Evolutionary conservation across 2,888 invertebrate genomes (phyloP).

Genomic region (Oscheius sp.): DNA sequence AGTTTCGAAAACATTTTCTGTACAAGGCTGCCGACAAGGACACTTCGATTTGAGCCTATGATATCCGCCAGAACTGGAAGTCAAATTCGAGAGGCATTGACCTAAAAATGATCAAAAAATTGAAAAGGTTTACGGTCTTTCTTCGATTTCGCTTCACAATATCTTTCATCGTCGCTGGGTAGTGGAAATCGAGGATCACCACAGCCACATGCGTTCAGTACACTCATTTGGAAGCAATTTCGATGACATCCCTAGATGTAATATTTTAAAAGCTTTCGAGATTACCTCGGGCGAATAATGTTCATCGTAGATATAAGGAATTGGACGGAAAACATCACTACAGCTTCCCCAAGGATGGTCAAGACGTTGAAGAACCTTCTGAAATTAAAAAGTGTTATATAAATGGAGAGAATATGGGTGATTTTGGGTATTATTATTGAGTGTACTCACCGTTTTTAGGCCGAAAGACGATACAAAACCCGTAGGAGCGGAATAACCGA

Average conservation of each 20-base stretch:
- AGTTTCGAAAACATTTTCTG: slow-evolving; percentile 69
- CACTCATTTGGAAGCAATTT: slow-evolving; percentile 69
- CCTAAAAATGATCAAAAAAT: slow-evolving; percentile 36
- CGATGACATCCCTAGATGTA: slow-evolving; percentile 67
- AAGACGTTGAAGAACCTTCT: slow-evolving; percentile 69
- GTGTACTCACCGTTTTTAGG: slow-evolving; percentile 68
- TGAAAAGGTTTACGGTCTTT: slow-evolving; percentile 43
- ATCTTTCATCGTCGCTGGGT: slow-evolving; percentile 53
- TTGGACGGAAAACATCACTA: slow-evolving; percentile 65
- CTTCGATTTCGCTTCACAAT: slow-evolving; percentile 60
- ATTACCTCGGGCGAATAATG: slow-evolving; percentile 69
- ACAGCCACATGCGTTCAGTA: slow-evolving; percentile 65
- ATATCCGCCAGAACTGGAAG: slow-evolving; percentile 63
- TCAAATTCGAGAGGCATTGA: slow-evolving; percentile 62
- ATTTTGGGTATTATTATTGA: not conserved
- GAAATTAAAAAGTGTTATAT: too few species aligned
- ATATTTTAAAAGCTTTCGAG: not conserved
- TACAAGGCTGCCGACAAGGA: slow-evolving; percentile 58
- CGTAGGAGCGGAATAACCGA: slow-evolving; percentile 69
- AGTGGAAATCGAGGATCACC: slow-evolving; percentile 70
- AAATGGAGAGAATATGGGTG: too few species aligned
- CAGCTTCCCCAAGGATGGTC: slow-evolving; percentile 68
- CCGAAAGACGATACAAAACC: slow-evolving; percentile 70
- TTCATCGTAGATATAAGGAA: slow-evolving; percentile 68
- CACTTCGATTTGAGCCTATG: slow-evolving; percentile 64